Evolutionary conservation across 2,888 invertebrate genomes (phyloP).

Genomic region (Celastrina argiolus): DNA sequence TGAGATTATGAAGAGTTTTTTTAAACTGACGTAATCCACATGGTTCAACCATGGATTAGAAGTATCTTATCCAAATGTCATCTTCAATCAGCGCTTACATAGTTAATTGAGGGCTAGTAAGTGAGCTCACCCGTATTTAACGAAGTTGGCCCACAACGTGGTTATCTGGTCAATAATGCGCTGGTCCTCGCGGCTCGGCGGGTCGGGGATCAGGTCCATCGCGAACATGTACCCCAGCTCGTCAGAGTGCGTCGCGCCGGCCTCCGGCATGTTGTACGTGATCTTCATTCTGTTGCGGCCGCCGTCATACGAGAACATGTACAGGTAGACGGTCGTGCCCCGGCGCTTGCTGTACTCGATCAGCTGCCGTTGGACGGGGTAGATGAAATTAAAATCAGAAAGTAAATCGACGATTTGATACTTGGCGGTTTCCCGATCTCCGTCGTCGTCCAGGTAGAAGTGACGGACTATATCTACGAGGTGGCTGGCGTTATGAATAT

Average conservation of each 20-base stretch:
- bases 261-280: not conserved
- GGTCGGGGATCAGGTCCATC: not conserved
- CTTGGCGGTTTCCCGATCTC: not conserved
- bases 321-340: not conserved
- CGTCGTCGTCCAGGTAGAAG: not conserved
- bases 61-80: no score
- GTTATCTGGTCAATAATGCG: not conserved
- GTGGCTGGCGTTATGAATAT: not conserved
- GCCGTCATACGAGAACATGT: not conserved
- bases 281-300: not conserved
- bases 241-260: not conserved
- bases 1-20: no score
- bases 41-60: no score
- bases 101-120: no score
- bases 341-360: not conserved
- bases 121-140: not conserved
- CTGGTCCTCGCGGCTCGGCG: not conserved
- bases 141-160: not conserved
- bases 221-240: slow-evolving; percentile 6
- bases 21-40: no score
- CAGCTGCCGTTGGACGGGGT: not conserved
- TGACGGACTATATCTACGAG: not conserved
- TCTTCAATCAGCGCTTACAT: no score
- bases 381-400: not conserved
- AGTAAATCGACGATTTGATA: not conserved